Base-by-base conservation (phyloP, 2,113 vertebrate genomes). In the Triplophysa rosa region DNA sequence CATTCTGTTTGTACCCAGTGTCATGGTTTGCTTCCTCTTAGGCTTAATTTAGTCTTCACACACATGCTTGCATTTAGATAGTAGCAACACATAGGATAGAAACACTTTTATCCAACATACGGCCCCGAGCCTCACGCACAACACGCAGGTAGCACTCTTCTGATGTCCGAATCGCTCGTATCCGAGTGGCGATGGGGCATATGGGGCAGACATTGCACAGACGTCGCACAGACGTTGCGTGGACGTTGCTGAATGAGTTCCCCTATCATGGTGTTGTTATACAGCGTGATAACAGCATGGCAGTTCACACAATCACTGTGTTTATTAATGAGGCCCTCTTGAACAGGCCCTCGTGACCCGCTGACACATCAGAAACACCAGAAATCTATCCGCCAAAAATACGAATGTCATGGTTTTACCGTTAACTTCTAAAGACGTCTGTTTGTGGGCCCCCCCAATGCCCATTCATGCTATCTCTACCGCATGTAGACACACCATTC, bases 211-310 rank as follows among this genome's bases (percentile, higher is more conserved):
- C 47, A 56, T 23, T 14, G 78, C 84, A 85, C 84, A 85, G 84
- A 83, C 75, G 84, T 78, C 24, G 78, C 81, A 83, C 84, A 85
- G 84, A 83, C 81, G 84, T 78, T 85, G 84, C 84, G 84, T 85
- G 84, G 84, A 83, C 65, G 81, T 85, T 83, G 68, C 81, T 81
- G 84, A 83, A 79, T 70, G 83, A 79, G 77, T 79, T 82, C 80
- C 66, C 77, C 80, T 33, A 67, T 63, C 66, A 29, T 68, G n/a
- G 74, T 66, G 84, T 80, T 75, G 81, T 80, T 78, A 85, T 80
- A 85, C 84, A 83, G 84, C 65, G 84, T 83, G 84, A 85, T 85
- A 74, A 66, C 84, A 85, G 81, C 68, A 76, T 74, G 84, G 47
- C 81, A 81, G 78, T 81, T 83, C 81, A 59, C 75, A 59, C 79